Base-by-base conservation (phyloP, 2,113 vertebrate genomes). In the Dicentrarchus labrax region DNA sequence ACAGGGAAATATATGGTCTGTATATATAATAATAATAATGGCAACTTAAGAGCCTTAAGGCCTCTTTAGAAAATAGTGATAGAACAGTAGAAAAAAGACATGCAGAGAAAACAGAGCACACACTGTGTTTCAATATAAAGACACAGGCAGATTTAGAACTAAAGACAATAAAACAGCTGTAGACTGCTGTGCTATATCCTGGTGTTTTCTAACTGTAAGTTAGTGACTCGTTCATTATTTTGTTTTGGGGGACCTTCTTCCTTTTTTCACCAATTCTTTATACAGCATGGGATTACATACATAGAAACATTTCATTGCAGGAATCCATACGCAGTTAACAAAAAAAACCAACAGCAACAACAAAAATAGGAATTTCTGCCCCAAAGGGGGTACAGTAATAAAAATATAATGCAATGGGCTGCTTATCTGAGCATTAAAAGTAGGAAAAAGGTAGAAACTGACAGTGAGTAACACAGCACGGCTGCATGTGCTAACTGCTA, bases 41-140 rank as follows among this genome's bases (percentile, higher is more conserved):
- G 69, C 38, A 72, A 72, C 48, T 81, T 88, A 43, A 30, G 48
- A 57, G 50, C 21, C 78, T 77, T 74, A 48, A 67, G 39, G 69
- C 43, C 8, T 69, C 54, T 71, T 78, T 43, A 54, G 22, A n/a
- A 50, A 15, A 64, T 47, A 47, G 45, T 3, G 13, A 47, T 47
- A 47, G 50, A 61, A 10, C 0, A 68, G 59, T 38, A 36, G 51
- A 56, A 61, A 13, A 38, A 38, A 62, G 22, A 48, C 61, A 43
- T 80, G 67, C 8, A 36, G 30, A 21, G 43, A 59, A 54, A 45
- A 36, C 17, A 16, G 41, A 70, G 8, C 47, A 41, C 41, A 21
- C 22, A 9, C 45, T 19, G 41, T 10, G 61, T 72, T 67, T 62
- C 43, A 62, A 22, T 8, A 43, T 1, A 67, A 15, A 76, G 11